Base-by-base conservation (phyloP, 1,140 invertebrate species). In the Pogonus chalceus region DNA sequence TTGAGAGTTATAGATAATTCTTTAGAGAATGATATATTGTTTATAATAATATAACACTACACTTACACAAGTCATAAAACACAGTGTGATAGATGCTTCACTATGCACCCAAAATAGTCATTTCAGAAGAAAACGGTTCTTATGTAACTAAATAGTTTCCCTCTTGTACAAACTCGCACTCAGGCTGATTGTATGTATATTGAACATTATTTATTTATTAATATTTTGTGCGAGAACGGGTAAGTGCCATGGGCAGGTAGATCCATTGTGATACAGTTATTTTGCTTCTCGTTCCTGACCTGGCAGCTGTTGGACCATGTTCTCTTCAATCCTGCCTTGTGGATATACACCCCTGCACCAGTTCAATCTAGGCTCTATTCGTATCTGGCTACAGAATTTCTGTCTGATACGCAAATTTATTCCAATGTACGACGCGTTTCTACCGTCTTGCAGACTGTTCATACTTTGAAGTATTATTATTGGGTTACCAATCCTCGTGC, bases 391-490 rank as follows among this genome's bases (percentile, higher is more conserved):
- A 96, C 93, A 21, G 96, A 99, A 70, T 98, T 98, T 75, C 80
- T 99, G 58, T 90, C 90, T 54, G 93, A 98, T 72, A 94, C 92
- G 0, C 92, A 96, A 71, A 97, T 98, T 62, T 98, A 97, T 74
- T 93, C 89, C 58, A 96, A 96, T 71, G 94, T 99, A 18, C 78
- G 96, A 35, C 79, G 96, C 50, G 93, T 98, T 39, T 95, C 92
- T 61, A 98, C 96, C 0, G 95, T 99, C 0, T 77, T 99, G 7
- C 95, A 99, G 75, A 96, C 95, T 0, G 92, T 99, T 57, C 95
- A 99, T 69, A 95, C 96, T 0, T 77, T 99, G 23, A 99, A 99
- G 74, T 97, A 94, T 69, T 99, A 98, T 73, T 99, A 99, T 70
- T 99, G 96, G 95, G 90, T 99, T 14, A 87, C 91, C 2, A 96